Evolutionary conservation across 2,888 invertebrate genomes (phyloP).

Genomic region (Eupithecia dodoneata): DNA sequence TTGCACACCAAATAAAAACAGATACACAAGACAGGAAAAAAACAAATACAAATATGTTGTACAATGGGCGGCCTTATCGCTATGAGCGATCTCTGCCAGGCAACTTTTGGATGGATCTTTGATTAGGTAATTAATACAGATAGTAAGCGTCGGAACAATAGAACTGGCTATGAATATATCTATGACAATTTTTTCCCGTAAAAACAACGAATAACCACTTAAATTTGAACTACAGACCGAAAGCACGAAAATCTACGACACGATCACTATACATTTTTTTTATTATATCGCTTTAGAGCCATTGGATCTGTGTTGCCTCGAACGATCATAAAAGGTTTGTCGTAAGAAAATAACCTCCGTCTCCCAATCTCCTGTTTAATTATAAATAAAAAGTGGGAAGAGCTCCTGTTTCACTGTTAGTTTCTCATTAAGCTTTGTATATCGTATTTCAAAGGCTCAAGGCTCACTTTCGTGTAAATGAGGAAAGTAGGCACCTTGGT

Average conservation of each 20-base stretch:
- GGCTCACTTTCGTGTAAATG: conserved; percentile 56
- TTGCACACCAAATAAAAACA: too few species aligned
- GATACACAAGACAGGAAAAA: too few species aligned
- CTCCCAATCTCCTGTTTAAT: conserved; percentile 58
- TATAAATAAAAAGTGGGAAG: conserved; percentile 54
- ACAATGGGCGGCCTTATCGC: too few species aligned
- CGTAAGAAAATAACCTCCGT: conserved; percentile 24
- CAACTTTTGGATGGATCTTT: too few species aligned
- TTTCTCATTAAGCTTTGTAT: conserved; percentile 42
- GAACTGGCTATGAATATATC: too few species aligned
- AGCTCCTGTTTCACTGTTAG: conserved; percentile 60
- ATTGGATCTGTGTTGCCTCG: background rate
- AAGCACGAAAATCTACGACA: background rate
- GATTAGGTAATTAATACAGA: too few species aligned
- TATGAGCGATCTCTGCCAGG: too few species aligned
- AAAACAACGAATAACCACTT: background rate
- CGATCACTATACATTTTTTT: background rate
- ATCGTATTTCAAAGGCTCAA: conserved; percentile 29
- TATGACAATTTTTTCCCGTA: background rate
- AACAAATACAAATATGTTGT: too few species aligned
- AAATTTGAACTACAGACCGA: background rate
- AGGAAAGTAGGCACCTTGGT: conserved; percentile 53
- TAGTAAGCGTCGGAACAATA: too few species aligned
- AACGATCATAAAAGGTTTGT: background rate
- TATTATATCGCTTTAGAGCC: too few species aligned